Conservation (phyloP, 2,113 vertebrate genomes). For the Syngnathus floridae region DNA sequence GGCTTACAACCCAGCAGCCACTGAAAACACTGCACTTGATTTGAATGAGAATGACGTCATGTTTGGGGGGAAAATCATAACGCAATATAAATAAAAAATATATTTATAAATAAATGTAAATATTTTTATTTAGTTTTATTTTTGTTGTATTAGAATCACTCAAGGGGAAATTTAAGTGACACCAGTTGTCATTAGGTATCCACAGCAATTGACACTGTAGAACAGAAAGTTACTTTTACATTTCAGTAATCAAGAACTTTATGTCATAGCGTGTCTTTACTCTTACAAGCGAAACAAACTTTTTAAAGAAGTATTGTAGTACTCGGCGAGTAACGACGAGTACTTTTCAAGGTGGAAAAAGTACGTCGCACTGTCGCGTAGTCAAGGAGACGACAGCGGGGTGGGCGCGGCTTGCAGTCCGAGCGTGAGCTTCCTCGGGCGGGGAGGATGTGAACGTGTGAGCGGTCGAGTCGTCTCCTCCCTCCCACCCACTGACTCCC, state of each 20-base stretch:
- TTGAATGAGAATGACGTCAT: not conserved
- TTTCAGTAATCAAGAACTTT: no score
- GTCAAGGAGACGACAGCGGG: not conserved
- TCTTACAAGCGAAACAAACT: no score
- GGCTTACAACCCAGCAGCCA: not conserved
- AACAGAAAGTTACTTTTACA: no score
- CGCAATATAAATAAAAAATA: not conserved
- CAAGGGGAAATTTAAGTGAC: not conserved
- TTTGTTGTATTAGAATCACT: not conserved
- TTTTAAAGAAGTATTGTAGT: no score
- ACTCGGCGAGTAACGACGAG: not conserved
- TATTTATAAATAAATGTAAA: not conserved
- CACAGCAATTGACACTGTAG: not conserved
- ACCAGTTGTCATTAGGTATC: not conserved
- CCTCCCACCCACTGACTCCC: not conserved
- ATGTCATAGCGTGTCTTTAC: no score
- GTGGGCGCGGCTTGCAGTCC: conserved; percentile 6
- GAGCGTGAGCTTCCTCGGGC: not conserved
- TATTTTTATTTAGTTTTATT: not conserved
- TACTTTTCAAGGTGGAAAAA: not conserved
- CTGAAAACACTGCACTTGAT: not conserved
- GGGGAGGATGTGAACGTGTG: not conserved
- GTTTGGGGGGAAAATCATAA: not conserved
- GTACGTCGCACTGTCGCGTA: not conserved
- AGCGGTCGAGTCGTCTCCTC: not conserved